phyloP scores from a whole-genome alignment of 2,113 vertebrate species.

The Arvicanthis niloticus region DNA sequence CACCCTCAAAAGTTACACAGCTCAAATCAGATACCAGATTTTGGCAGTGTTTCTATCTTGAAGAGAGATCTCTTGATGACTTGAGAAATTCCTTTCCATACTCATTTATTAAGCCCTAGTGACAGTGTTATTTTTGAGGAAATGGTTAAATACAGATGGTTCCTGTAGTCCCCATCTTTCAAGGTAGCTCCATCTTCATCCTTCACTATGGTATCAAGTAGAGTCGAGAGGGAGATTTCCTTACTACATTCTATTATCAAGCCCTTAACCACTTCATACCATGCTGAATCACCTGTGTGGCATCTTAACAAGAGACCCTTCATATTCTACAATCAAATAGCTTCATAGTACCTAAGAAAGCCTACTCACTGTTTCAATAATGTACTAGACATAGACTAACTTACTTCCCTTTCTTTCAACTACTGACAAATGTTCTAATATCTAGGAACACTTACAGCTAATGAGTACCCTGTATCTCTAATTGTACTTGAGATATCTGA shows the following conservation, averaged over 20 bases:
- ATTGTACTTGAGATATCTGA: not conserved
- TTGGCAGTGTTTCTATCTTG: not conserved
- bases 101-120: slow-evolving; percentile 75
- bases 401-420: not conserved
- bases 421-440: not conserved
- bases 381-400: not conserved
- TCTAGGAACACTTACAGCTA: not conserved
- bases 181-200: not conserved
- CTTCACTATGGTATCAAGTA: not conserved
- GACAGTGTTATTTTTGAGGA: slow-evolving; percentile 76
- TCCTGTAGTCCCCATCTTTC: not conserved
- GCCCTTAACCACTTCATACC: not conserved
- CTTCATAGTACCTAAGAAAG: not conserved
- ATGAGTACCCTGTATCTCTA: not conserved
- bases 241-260: not conserved
- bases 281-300: not conserved
- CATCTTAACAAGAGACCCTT: not conserved
- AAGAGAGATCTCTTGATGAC: not conserved
- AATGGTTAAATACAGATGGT: not conserved
- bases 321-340: not conserved
- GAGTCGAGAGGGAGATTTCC: not conserved
- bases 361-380: not conserved
- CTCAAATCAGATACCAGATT: not conserved
- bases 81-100: not conserved
- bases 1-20: not conserved